Evolutionary conservation across 2,888 invertebrate species (phyloP).

Genomic region (Ectemnius cavifrons): DNA sequence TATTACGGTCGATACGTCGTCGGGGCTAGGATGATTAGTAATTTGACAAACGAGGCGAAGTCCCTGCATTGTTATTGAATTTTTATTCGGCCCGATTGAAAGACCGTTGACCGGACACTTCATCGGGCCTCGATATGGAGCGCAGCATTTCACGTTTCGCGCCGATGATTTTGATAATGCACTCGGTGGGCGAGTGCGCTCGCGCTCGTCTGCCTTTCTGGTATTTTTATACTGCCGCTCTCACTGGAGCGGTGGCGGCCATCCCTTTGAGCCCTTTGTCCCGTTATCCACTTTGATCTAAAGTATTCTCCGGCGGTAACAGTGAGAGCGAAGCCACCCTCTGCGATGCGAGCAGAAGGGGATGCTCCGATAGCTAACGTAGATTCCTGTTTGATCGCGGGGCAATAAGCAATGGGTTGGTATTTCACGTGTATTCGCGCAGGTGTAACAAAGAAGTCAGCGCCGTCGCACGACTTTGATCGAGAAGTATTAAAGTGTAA

Average conservation of each 20-base stretch:
- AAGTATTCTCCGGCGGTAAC: slow-evolving; percentile 48
- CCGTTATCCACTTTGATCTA: slow-evolving; percentile 27
- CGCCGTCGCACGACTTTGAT: too few species aligned
- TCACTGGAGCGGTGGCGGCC: not conserved
- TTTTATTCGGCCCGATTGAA: slow-evolving; percentile 5
- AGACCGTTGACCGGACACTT: not conserved
- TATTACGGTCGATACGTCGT: not conserved
- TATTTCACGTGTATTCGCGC: not conserved
- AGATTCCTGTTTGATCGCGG: slow-evolving; percentile 56
- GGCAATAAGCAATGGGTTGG: slow-evolving; percentile 36
- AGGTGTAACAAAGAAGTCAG: not conserved
- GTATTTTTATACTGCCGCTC: slow-evolving; percentile 1
- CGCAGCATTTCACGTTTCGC: not conserved
- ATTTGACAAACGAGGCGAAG: not conserved
- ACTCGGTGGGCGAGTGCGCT: not conserved
- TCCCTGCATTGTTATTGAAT: slow-evolving; percentile 8
- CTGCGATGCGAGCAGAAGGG: not conserved
- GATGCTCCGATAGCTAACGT: slow-evolving; percentile 45
- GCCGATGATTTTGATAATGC: not conserved
- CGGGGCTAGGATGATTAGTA: not conserved
- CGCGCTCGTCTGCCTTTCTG: not conserved
- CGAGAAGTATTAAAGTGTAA: too few species aligned
- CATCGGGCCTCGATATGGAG: not conserved
- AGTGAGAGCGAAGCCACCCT: slow-evolving; percentile 5
- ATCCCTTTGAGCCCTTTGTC: slow-evolving; percentile 5